Evolutionary conservation across 2,113 vertebrate genomes (phyloP), one percentile per base, ranked within the genome.

Genomic region (Glaucomys volans): DNA sequence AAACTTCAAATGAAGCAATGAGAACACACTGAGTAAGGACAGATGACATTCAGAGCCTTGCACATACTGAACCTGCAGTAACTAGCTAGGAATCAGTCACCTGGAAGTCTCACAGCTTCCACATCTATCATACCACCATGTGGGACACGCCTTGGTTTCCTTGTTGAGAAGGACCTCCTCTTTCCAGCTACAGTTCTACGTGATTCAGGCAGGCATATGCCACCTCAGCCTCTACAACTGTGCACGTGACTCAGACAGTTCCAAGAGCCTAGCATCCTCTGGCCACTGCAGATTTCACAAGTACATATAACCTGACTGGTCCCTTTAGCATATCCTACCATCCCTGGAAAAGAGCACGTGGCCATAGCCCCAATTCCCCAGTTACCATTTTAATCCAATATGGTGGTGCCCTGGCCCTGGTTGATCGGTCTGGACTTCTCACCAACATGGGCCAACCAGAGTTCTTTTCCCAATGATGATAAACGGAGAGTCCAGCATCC

Each of bases 1-100:
- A 85, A 83, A 71, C 64, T 72, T 95, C 37, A 91, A 72, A 80
- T 83, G 82, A 91, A 85, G 52, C 50, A 81, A 42, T 44, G 47
- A 94, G 79, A 81, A 54, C 26, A 71, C 79, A 83, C 37, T 20
- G n/a, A 91, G 28, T 77, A 74, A 67, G 85, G 42, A 47, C 12
- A 64, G 37, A 47, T n/a, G 54, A 22, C 32, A 26, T 75, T 44
- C 66, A 47, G 69, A 74, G 32, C 37, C 40, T 24, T 79, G 18
- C 28, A 74, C 42, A 37, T 74, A 50, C 44, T 32, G 67, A 83
- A 42, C 9, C 50, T 93, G 5, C 22, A 76, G 54, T 44, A 82
- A 72, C 54, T 8, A 8, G 17, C 44, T 64, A 69, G 18, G 32
- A 62, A 67, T 62, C 44, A 79, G 87, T 57, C 44, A 40, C 40